Conservation (phyloP, 2,888 invertebrate genomes). For the Acrobasis suavella region DNA sequence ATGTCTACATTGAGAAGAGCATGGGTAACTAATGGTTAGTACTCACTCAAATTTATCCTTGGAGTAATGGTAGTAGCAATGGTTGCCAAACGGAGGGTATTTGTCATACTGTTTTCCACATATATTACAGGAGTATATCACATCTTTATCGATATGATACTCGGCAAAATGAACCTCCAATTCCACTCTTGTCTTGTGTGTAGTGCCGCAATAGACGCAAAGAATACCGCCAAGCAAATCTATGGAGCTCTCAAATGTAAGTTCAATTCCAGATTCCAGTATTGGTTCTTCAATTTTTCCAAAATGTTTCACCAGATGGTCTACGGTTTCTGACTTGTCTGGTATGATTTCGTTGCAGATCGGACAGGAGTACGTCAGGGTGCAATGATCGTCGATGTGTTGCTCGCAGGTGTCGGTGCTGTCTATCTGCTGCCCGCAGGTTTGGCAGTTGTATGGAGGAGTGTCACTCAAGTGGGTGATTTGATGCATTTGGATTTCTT, state of each 20-base stretch:
- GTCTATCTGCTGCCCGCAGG: slow-evolving; percentile 52
- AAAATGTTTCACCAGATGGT: slow-evolving; percentile 66
- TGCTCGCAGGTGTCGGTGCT: slow-evolving; percentile 56
- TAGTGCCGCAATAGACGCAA: slow-evolving; percentile 77
- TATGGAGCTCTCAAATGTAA: slow-evolving; percentile 70
- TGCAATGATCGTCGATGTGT: slow-evolving; percentile 63
- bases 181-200: slow-evolving; percentile 73
- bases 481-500: slow-evolving; percentile 61
- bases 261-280: slow-evolving; percentile 41
- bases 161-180: slow-evolving; percentile 79
- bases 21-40: background rate
- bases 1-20: too few species aligned
- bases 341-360: slow-evolving; percentile 58
- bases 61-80: slow-evolving; percentile 79
- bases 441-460: slow-evolving; percentile 61
- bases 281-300: slow-evolving; percentile 40
- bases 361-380: slow-evolving; percentile 60
- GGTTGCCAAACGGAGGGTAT: slow-evolving; percentile 77
- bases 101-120: slow-evolving; percentile 80
- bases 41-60: slow-evolving; percentile 68
- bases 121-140: slow-evolving; percentile 80
- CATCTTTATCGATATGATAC: slow-evolving; percentile 60
- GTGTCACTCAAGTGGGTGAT: slow-evolving; percentile 56
- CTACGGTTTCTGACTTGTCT: slow-evolving; percentile 47
- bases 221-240: slow-evolving; percentile 71